Evolutionary conservation across 2,888 invertebrate genomes (phyloP), one percentile per base, ranked within the genome.

Genomic region (Leptura quadrifasciata): DNA sequence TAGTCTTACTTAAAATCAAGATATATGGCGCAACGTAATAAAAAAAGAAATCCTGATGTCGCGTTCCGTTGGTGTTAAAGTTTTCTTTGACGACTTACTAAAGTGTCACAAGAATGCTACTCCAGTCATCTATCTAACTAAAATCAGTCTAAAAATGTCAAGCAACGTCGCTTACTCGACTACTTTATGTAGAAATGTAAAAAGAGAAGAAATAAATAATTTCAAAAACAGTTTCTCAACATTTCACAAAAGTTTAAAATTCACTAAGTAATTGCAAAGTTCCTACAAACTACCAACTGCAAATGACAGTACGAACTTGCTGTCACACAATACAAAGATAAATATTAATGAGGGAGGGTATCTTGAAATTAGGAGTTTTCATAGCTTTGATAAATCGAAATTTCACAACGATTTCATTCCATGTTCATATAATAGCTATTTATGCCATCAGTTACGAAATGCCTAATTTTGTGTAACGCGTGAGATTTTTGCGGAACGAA

Each of bases 261-360:
- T 55, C 60, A n/a, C 60, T 60, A 60, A 60, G 60, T 60, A 60
- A 60, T 60, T 60, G 60, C 27, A 60, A 60, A 60, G 60, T 60
- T 27, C 24, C 60, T 24, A 9, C 60, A 24, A 17, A 27, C 47
- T 47, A 47, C 47, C 47, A 47, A 47, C 47, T 47, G 47, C 47
- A n/a, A 61, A 61, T 61, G 60, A 61, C 31, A 61, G 31, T 61
- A 17, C 6, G 18, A 31, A 27, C 60, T 61, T n/a, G n/a, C 17
- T 6, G 60, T 61, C n/a, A 17, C 47, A 47, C 47, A 47, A 47
- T 47, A 47, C 47, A 47, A 47, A 47, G 47, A 47, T 47, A 47
- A 47, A 47, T 47, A 47, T 47, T 47, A 47, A 47, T 47, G 47
- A 47, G 12, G 4, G 47, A 47, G 47, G n/a, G 17, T n/a, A n/a